These are phyloP conservation scores for Pentamera pediparva DNA, from an alignment of 53 echinoderm and acorn worm genomes.

Conservation along the genomic window DNA sequence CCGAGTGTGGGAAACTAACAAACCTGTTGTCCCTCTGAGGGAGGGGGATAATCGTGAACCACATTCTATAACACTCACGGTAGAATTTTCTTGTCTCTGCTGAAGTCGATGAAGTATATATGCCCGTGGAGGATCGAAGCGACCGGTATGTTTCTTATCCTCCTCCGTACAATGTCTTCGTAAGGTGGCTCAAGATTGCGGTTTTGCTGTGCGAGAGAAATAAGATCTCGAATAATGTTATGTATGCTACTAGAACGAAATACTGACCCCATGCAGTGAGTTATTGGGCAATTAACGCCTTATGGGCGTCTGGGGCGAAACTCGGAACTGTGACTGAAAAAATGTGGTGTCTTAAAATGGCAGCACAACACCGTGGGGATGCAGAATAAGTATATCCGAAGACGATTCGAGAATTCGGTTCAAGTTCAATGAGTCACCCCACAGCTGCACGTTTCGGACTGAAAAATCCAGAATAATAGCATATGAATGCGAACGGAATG, in stretches of 20 bases:
- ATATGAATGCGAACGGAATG: no score
- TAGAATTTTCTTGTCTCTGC: neutral
- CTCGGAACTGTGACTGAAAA: no score
- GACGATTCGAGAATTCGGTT: no score
- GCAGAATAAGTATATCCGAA: no score
- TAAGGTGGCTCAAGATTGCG: neutral
- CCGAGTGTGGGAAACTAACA: neutral
- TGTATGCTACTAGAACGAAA: no score
- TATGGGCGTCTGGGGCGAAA: no score
- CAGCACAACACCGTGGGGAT: no score
- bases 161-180: neutral
- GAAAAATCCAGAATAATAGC: no score
- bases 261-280: no score
- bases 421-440: no score
- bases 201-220: neutral
- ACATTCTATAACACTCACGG: neutral
- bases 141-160: neutral
- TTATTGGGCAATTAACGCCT: no score
- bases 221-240: neutral
- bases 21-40: neutral
- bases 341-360: neutral
- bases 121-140: slow-evolving; percentile 13
- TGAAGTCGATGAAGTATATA: slow-evolving; percentile 21
- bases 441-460: no score
- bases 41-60: neutral